Evolutionary conservation across 2,888 invertebrate species (phyloP).

Genomic region (Heliconius ismenius): DNA sequence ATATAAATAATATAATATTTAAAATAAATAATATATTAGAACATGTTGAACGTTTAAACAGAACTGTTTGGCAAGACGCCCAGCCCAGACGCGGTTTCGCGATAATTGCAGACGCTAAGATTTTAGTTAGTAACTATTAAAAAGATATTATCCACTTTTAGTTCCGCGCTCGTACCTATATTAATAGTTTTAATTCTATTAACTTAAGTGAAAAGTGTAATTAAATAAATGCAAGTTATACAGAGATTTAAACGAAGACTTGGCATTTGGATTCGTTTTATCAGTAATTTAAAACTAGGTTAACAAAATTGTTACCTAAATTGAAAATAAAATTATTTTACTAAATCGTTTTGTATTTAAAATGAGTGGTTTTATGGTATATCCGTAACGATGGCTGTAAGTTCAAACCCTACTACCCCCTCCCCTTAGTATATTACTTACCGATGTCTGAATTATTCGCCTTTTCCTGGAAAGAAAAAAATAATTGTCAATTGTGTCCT

Average conservation of each 20-base stretch:
- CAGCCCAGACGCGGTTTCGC: slow-evolving; percentile 15
- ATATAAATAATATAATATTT: neutral
- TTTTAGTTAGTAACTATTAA: slow-evolving; percentile 26
- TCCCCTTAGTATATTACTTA: no score
- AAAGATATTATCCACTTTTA: slow-evolving; percentile 23
- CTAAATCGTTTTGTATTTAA: neutral
- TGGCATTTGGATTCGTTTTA: slow-evolving; percentile 11
- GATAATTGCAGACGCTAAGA: slow-evolving; percentile 24
- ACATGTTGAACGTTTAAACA: slow-evolving; percentile 15
- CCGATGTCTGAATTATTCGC: no score
- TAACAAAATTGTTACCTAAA: neutral
- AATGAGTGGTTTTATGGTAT: neutral
- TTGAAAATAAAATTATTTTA: neutral
- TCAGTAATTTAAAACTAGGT: slow-evolving; percentile 6
- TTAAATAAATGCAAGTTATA: slow-evolving; percentile 20
- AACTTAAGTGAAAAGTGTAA: slow-evolving; percentile 12
- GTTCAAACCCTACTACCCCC: no score
- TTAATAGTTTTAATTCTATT: slow-evolving; percentile 24
- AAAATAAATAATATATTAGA: slow-evolving; percentile 3
- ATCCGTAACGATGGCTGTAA: no score
- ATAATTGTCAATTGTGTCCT: no score
- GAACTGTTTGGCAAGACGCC: slow-evolving; percentile 6
- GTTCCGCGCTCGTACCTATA: slow-evolving; percentile 17
- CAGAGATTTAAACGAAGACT: slow-evolving; percentile 11
- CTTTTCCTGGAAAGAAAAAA: no score